These are phyloP conservation scores for Ascidia mentula DNA, from an alignment of 23 tunicate species.

Conservation along the genomic window DNA sequence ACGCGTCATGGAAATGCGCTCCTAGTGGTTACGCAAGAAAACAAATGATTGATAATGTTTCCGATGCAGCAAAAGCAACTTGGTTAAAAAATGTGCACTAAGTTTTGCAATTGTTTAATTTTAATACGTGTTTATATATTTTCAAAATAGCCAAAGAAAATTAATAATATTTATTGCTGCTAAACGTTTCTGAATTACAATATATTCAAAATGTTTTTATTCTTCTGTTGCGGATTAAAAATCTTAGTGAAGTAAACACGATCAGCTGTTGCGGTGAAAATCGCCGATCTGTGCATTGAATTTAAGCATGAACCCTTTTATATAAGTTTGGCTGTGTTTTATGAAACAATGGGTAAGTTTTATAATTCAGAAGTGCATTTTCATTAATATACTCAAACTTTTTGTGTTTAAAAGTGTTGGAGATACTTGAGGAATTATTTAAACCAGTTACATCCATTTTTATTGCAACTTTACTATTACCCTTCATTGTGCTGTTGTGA, in stretches of 20 bases:
- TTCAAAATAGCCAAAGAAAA: background rate
- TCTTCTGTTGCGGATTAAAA: background rate
- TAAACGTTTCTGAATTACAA: background rate
- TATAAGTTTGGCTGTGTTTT: no score
- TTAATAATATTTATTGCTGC: background rate
- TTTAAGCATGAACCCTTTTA: no score
- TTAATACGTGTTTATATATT: background rate
- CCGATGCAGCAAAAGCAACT: background rate
- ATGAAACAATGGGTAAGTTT: background rate
- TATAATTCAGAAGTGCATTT: no score
- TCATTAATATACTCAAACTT: no score
- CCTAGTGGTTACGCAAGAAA: background rate
- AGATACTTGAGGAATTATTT: no score
- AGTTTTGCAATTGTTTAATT: no score
- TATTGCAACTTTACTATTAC: no score
- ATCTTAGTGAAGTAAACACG: background rate
- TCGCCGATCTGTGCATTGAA: no score
- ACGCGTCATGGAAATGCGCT: background rate
- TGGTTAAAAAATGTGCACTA: background rate
- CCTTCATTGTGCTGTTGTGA: no score
- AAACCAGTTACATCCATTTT: no score
- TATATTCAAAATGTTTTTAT: background rate
- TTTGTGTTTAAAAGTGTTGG: no score
- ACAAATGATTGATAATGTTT: background rate
- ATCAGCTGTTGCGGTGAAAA: constrained; percentile 7